Conservation (phyloP, 2,888 invertebrate species). For the Papilio protenor region DNA sequence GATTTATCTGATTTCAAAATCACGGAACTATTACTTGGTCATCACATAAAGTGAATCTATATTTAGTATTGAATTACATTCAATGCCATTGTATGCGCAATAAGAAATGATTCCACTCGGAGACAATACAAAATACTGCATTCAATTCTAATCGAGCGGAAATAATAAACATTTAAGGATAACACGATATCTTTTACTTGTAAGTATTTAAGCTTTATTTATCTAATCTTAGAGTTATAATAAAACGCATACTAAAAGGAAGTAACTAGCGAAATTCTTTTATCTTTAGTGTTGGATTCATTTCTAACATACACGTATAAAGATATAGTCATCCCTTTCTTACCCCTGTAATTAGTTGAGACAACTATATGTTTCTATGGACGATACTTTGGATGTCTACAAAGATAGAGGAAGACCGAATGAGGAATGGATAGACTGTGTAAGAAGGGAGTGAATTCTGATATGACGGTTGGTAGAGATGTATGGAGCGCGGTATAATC, state of each 20-base stretch:
- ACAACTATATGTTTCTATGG: too few relatives aligned
- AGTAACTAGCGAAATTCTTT: neutral
- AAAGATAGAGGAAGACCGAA: too few relatives aligned
- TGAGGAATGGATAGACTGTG: too few relatives aligned
- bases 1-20: constrained; percentile 17
- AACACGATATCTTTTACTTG: constrained; percentile 14
- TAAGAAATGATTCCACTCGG: constrained; percentile 48
- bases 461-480: too few relatives aligned
- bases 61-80: constrained; percentile 49
- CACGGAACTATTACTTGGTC: constrained; percentile 24
- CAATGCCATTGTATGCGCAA: constrained; percentile 54
- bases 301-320: too few relatives aligned
- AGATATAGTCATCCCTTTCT: too few relatives aligned
- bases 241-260: neutral
- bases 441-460: too few relatives aligned
- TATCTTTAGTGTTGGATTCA: neutral
- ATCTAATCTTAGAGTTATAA: neutral
- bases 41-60: constrained; percentile 48
- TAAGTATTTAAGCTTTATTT: constrained; percentile 1
- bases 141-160: constrained; percentile 74
- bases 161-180: constrained; percentile 50
- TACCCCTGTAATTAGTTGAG: too few relatives aligned
- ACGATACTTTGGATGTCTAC: too few relatives aligned
- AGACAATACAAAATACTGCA: constrained; percentile 56
- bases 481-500: too few relatives aligned